Evolutionary conservation across 1,140 invertebrate genomes (phyloP).

Genomic region (Leptopilina clavipes): DNA sequence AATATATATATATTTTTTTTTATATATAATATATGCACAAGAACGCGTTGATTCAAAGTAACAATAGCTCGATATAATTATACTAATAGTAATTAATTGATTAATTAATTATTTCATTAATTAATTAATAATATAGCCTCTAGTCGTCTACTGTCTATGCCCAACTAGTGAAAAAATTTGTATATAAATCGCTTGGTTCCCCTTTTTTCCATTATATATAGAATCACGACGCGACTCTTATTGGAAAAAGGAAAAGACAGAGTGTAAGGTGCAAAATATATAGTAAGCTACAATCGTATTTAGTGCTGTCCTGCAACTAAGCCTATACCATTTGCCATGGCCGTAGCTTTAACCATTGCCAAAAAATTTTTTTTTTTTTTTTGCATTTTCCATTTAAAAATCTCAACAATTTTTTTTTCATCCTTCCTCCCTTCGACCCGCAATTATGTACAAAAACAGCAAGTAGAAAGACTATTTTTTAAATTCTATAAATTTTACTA

Average conservation of each 20-base stretch:
- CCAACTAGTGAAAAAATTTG: constrained; percentile 66
- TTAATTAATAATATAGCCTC: constrained; percentile 72
- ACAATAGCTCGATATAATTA: constrained; percentile 57
- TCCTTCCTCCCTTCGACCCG: background rate
- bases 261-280: constrained; percentile 70
- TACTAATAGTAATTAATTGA: constrained; percentile 55
- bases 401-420: background rate
- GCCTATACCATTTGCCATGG: constrained; percentile 62
- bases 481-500: constrained; percentile 2
- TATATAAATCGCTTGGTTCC: constrained; percentile 45
- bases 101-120: constrained; percentile 64
- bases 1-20: background rate
- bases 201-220: background rate
- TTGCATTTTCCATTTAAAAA: background rate
- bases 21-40: constrained; percentile 42
- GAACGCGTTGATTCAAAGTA: constrained; percentile 56
- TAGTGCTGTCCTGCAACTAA: constrained; percentile 68
- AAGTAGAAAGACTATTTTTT: constrained; percentile 28
- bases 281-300: constrained; percentile 69
- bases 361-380: background rate
- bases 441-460: constrained; percentile 10
- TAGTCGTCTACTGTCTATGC: constrained; percentile 72
- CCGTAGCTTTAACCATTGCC: constrained; percentile 50
- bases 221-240: constrained; percentile 35
- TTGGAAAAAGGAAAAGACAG: constrained; percentile 49